A percentile compares a stretch with the other conserved stretches of the same genome.
Evolutionary conservation across 2,888 invertebrate species (phyloP).

Genomic region (Globia sparganii): DNA sequence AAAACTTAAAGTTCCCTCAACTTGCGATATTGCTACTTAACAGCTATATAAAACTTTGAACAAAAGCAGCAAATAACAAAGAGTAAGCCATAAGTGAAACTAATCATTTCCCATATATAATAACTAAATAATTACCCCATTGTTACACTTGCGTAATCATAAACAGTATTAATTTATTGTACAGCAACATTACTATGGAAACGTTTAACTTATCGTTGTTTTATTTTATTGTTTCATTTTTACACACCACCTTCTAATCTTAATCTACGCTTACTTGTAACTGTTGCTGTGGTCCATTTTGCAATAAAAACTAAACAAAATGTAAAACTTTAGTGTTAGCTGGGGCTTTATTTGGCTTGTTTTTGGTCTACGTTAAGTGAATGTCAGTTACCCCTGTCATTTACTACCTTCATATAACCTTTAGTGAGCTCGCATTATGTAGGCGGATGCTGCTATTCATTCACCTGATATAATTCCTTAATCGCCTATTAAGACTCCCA

Average conservation of each 20-base stretch:
- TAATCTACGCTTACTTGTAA: constrained; percentile 1
- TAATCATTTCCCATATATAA: constrained; percentile 64
- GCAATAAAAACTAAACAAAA: constrained; percentile 4
- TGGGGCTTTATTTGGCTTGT: background rate
- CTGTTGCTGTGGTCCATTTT: constrained; percentile 16
- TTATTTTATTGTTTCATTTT: constrained; percentile 42
- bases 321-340: background rate
- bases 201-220: constrained; percentile 30
- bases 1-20: constrained; percentile 47
- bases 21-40: constrained; percentile 48
- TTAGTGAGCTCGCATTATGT: constrained; percentile 24
- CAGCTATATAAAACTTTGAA: constrained; percentile 62
- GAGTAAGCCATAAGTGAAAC: constrained; percentile 63
- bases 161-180: constrained; percentile 57
- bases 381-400: constrained; percentile 9
- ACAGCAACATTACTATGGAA: constrained; percentile 38
- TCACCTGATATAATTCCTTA: constrained; percentile 41
- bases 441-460: constrained; percentile 41
- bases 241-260: constrained; percentile 13
- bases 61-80: constrained; percentile 62
- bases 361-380: constrained; percentile 7
- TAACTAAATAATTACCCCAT: constrained; percentile 64
- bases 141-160: constrained; percentile 61
- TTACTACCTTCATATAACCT: constrained; percentile 26
- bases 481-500: constrained; percentile 52